Evolutionary conservation across 2,797 vertebrate genomes (phyloP).

Genomic region (Lacerta viridis): DNA sequence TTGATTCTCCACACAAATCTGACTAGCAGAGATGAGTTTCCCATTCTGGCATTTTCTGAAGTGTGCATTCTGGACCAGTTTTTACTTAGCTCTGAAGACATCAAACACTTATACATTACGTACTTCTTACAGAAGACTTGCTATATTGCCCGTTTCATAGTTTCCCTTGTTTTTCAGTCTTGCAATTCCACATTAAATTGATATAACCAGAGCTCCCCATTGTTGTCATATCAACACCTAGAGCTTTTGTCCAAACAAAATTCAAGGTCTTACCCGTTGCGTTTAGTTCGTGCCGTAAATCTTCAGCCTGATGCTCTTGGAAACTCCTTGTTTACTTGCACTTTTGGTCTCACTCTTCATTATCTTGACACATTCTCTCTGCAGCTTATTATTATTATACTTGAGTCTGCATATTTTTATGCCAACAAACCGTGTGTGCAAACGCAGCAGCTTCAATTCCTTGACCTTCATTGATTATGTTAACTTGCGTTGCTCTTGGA

Average conservation of each 20-base stretch:
- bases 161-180: background rate
- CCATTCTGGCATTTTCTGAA: background rate
- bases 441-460: conserved; percentile 29
- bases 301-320: conserved; percentile 24
- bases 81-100: background rate
- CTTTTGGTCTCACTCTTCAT: conserved; percentile 42
- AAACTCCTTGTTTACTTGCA: conserved; percentile 50
- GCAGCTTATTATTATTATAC: conserved; percentile 23
- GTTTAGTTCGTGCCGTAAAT: conserved; percentile 17
- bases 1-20: background rate
- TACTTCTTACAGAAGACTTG: background rate
- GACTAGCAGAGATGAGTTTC: background rate
- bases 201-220: background rate
- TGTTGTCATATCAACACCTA: background rate
- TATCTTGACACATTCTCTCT: conserved; percentile 43
- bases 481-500: conserved; percentile 34
- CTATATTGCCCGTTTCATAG: background rate
- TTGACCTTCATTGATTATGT: conserved; percentile 40
- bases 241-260: background rate
- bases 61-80: background rate
- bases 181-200: background rate
- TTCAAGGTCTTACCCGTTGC: conserved; percentile 1
- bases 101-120: background rate
- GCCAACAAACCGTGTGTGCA: conserved; percentile 4
- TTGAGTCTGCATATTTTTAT: conserved; percentile 49